Evolutionary conservation across 1,140 invertebrate genomes (phyloP).

Genomic region (Ostrea edulis): DNA sequence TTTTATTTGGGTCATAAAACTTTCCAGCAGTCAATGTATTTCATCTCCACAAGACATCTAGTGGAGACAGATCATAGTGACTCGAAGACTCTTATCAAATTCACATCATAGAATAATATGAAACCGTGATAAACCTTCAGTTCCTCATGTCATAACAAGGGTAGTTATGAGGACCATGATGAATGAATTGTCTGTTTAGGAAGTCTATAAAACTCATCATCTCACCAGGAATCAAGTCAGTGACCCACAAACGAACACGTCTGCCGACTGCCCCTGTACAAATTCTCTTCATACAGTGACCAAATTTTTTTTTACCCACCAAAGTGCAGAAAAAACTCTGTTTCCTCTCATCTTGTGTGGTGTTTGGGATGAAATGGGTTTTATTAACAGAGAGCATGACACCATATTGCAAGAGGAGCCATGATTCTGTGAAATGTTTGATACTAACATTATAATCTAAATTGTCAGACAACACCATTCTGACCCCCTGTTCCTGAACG

Average conservation of each 20-base stretch:
- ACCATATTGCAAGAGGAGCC: constrained; percentile 7
- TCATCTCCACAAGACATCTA: constrained; percentile 13
- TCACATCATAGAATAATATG: neutral
- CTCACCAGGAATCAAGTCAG: constrained; percentile 16
- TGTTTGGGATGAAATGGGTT: neutral
- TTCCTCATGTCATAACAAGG: neutral
- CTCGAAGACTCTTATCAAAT: neutral
- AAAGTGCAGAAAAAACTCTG: neutral
- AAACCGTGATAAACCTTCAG: neutral
- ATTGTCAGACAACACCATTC: constrained; percentile 35
- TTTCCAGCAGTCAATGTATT: neutral
- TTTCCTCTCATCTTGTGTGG: constrained; percentile 27
- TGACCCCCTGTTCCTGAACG: neutral
- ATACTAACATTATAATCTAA: constrained; percentile 30
- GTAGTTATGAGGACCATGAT: neutral
- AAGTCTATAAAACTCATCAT: constrained; percentile 12
- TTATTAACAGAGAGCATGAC: constrained; percentile 24
- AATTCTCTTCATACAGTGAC: neutral
- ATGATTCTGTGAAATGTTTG: constrained; percentile 32
- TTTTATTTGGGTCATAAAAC: constrained; percentile 33
- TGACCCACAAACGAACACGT: constrained; percentile 16
- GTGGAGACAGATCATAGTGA: neutral
- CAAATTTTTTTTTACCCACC: neutral
- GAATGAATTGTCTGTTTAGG: constrained; percentile 13
- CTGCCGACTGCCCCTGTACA: neutral